A percentile compares a stretch with the other conserved stretches of the same genome.
These are phyloP conservation scores for Agonopterix heracliana DNA, from an alignment of 2,888 invertebrate species.

Conservation along the genomic window DNA sequence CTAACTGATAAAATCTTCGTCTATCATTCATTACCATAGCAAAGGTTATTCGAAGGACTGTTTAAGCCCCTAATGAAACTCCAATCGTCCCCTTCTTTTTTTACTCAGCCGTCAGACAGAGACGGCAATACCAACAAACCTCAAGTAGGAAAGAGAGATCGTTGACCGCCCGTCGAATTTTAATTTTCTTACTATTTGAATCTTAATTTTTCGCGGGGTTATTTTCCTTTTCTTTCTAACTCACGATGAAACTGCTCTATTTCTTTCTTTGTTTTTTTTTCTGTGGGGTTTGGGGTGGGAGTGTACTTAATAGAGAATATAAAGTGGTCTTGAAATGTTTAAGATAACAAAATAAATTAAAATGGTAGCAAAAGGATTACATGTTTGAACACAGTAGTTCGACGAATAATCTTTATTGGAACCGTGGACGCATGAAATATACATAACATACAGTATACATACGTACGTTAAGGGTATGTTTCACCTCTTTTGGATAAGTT, in stretches of 20 bases:
- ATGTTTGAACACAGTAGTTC: too few relatives aligned
- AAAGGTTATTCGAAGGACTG: conserved; percentile 3
- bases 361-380: too few relatives aligned
- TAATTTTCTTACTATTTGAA: conserved; percentile 77
- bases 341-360: too few relatives aligned
- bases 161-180: conserved; percentile 71
- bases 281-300: not conserved
- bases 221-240: conserved; percentile 39
- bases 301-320: not conserved
- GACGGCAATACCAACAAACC: conserved; percentile 17
- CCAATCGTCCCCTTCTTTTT: conserved; percentile 59
- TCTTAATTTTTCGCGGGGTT: conserved; percentile 72
- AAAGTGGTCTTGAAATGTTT: too few relatives aligned
- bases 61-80: conserved; percentile 34
- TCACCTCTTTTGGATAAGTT: too few relatives aligned
- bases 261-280: conserved; percentile 51
- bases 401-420: too few relatives aligned
- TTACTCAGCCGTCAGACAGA: conserved; percentile 29
- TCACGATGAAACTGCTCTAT: conserved; percentile 23
- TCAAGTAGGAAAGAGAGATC: conserved; percentile 34
- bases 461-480: too few relatives aligned
- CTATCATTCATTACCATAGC: conserved; percentile 7
- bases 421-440: too few relatives aligned
- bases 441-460: too few relatives aligned
- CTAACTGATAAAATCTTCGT: not conserved